phyloP scores from a whole-genome alignment of 2,113 vertebrate species.

The Vicugna pacos region DNA sequence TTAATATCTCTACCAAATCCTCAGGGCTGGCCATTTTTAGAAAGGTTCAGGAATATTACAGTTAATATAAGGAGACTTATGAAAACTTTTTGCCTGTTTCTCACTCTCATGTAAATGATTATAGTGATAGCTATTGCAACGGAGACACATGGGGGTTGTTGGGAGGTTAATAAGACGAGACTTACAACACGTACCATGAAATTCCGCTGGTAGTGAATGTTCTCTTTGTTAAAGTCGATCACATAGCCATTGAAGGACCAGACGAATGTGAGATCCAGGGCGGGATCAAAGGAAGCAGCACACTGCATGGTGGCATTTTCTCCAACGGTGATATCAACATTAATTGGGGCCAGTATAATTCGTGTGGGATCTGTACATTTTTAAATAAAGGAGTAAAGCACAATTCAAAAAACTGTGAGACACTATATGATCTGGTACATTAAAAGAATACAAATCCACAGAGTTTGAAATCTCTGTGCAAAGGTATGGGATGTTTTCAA shows the following conservation, averaged over 20 bases:
- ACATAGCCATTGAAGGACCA: slow-evolving; percentile 95
- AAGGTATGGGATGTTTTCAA: neutral
- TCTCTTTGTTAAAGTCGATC: slow-evolving; percentile 94
- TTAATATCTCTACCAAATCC: neutral
- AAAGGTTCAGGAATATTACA: neutral
- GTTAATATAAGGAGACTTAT: neutral
- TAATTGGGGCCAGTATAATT: slow-evolving; percentile 94
- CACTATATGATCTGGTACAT: neutral
- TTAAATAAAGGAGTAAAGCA: slow-evolving; percentile 71
- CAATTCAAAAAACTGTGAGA: slow-evolving; percentile 62
- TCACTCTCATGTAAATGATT: neutral
- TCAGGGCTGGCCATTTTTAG: neutral
- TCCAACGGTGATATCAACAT: slow-evolving; percentile 94
- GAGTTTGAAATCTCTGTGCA: slow-evolving; percentile 49
- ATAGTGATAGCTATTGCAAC: neutral
- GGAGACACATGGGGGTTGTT: neutral
- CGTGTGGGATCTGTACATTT: slow-evolving; percentile 93
- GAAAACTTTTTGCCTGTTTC: neutral
- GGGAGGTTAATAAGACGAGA: neutral
- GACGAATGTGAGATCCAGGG: slow-evolving; percentile 95
- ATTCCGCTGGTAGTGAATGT: slow-evolving; percentile 91
- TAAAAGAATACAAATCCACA: slow-evolving; percentile 33
- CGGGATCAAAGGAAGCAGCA: slow-evolving; percentile 92
- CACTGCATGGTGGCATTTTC: slow-evolving; percentile 95
- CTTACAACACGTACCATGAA: slow-evolving; percentile 89